Percentiles rank a stretch among this genome's conserved stretches.
These are phyloP conservation scores for Panopea generosa DNA, from an alignment of 2,888 invertebrate species.

Conservation along the genomic window DNA sequence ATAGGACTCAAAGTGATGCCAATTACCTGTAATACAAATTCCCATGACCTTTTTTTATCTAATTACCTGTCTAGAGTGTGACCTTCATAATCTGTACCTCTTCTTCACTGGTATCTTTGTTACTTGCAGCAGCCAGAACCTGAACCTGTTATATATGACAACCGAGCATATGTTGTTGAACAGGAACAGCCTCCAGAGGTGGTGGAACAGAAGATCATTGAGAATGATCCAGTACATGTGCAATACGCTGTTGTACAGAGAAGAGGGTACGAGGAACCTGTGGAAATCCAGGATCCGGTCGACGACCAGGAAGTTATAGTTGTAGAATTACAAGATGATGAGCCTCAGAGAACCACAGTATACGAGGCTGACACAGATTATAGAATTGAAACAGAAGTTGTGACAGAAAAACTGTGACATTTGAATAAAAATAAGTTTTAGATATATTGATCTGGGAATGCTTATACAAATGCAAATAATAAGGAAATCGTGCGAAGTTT, in stretches of 20 bases:
- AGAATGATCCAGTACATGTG: constrained; percentile 54
- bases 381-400: constrained; percentile 53
- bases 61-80: no score
- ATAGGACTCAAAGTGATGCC: no score
- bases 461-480: no score
- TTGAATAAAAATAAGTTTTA: no score
- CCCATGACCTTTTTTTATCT: no score
- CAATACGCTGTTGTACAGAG: constrained; percentile 57
- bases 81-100: neutral
- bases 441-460: no score
- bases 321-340: constrained; percentile 41
- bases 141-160: constrained; percentile 57
- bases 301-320: constrained; percentile 53
- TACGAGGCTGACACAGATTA: constrained; percentile 25
- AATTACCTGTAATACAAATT: no score
- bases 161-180: constrained; percentile 43
- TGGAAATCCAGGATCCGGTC: constrained; percentile 12
- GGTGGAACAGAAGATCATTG: constrained; percentile 21
- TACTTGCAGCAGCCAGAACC: constrained; percentile 35
- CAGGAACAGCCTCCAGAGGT: constrained; percentile 13
- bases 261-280: neutral
- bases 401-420: no score
- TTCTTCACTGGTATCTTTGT: neutral
- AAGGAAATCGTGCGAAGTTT: no score
- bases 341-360: neutral